Base-by-base conservation (phyloP, 2,888 invertebrate genomes). In the Boloria euphrosyne region DNA sequence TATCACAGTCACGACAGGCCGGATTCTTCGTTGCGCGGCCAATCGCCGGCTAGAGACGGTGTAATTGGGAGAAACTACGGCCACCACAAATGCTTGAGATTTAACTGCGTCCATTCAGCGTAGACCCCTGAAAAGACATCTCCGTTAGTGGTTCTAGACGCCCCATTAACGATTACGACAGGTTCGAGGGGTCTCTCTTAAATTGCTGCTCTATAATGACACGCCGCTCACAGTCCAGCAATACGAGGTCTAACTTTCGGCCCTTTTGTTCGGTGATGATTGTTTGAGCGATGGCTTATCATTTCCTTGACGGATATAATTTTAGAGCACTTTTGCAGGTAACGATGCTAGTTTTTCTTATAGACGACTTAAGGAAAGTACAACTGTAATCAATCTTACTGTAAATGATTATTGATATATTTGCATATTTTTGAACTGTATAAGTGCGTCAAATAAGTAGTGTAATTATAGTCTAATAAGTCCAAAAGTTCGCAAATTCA, bases 31-130 rank as follows among this genome's bases (percentile, higher is more conserved):
- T 81, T 82, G 74, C 74, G 82, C 85, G 80, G 84, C 89, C 89
- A 90, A 89, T 90, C 86, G 87, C 80, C 77, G 83, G 82, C 87
- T 87, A 89, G 89, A 87, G 86, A 82, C 87, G 84, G 78, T 85
- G 89, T 92, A 92, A 92, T 92, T 92, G 90, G 90, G 88, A 88
- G 90, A 90, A 90, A 90, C 89, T 89, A 83, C 83, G 80, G 81
- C 86, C 85, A 87, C 88, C 87, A 84, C 87, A 86, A 88, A 89
- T 86, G 86, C 85, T 86, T 82, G 85, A 85, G 85, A 85, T 87
- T 85, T 79, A 77, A 79, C 78, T 74, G 72, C 75, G 81, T 71
- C 89, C 87, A 87, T 78, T 77, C 68, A 71, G 74, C 65, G 68
- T 69, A 78, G 89, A 86, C 75, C 86, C 77, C 74, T 83, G 75